Percentiles rank a stretch among this genome's conserved stretches.
phyloP scores from a whole-genome alignment of 2,797 vertebrate genomes.

The Heteromormyrus szaboi region DNA sequence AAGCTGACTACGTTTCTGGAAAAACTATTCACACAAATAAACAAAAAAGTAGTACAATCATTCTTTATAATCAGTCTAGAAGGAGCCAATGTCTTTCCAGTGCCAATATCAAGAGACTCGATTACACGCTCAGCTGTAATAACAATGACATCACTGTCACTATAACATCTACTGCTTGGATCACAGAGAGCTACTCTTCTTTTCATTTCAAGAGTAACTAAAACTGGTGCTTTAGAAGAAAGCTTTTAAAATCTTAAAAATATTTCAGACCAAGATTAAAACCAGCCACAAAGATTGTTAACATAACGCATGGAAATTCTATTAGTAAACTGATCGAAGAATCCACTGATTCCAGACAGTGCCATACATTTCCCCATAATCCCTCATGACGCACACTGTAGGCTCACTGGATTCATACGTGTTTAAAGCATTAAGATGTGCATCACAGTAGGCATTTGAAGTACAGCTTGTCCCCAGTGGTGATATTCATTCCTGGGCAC shows the following conservation, averaged over 20 bases:
- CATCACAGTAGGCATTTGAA: background rate
- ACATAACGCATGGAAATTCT: background rate
- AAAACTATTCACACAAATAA: background rate
- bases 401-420: background rate
- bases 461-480: background rate
- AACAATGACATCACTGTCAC: background rate
- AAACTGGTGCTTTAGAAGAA: background rate
- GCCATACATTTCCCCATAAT: background rate
- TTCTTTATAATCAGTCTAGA: background rate
- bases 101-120: background rate
- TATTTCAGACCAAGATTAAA: background rate
- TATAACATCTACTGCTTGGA: background rate
- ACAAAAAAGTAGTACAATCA: background rate
- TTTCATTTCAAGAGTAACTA: background rate
- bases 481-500: background rate
- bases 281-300: background rate
- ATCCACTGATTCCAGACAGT: background rate
- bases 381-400: background rate
- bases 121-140: slow-evolving; percentile 1
- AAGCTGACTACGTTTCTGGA: background rate
- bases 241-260: background rate
- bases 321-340: background rate
- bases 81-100: background rate
- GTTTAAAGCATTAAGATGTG: background rate
- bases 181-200: background rate